phyloP scores from a whole-genome alignment of 2,797 vertebrate species.

The Protosalanx chinensis region DNA sequence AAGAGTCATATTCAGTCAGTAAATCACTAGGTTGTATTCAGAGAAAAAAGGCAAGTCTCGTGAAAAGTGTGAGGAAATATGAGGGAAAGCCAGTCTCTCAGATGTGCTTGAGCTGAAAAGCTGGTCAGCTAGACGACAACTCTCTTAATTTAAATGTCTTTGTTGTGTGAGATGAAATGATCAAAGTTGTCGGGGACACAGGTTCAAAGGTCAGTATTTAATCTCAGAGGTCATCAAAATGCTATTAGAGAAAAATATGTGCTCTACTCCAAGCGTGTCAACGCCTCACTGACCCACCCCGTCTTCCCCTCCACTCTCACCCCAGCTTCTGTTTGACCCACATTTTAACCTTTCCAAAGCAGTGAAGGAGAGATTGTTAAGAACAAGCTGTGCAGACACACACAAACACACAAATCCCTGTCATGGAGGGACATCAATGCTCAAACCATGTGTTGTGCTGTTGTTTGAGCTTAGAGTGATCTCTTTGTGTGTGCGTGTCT shows the following conservation, averaged over 20 bases:
- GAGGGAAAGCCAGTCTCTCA: too few species aligned
- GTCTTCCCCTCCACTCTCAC: neutral
- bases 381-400: slow-evolving; percentile 15
- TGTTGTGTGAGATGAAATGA: neutral
- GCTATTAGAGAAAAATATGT: slow-evolving; percentile 15
- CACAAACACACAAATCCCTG: neutral
- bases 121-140: neutral
- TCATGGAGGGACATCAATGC: neutral
- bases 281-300: slow-evolving; percentile 9
- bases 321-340: slow-evolving; percentile 14
- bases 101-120: neutral
- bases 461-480: neutral
- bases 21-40: neutral
- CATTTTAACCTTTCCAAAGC: slow-evolving; percentile 21
- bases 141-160: neutral
- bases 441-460: neutral
- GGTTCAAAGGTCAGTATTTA: neutral
- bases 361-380: slow-evolving; percentile 12
- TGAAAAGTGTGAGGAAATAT: too few species aligned
- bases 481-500: slow-evolving; percentile 10
- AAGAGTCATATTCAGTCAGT: neutral
- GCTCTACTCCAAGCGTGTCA: slow-evolving; percentile 4
- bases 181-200: too few species aligned
- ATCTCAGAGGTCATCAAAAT: neutral
- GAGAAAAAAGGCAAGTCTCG: neutral